Conservation (phyloP, 2,888 invertebrate genomes). For the Ophion obscuratus region DNA sequence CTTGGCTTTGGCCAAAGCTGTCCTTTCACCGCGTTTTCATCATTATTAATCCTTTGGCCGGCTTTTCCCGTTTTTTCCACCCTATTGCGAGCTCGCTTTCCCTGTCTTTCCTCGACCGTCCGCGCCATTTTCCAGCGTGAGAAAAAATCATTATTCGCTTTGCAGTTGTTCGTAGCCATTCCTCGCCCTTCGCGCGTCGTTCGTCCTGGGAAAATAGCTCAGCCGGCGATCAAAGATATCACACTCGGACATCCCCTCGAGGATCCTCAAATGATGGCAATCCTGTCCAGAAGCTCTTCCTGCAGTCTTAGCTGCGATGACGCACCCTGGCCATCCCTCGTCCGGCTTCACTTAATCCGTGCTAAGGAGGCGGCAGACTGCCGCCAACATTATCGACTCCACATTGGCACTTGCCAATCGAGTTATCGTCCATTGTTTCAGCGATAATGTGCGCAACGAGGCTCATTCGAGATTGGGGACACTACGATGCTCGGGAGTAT, state of each 20-base stretch:
- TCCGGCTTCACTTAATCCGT: neutral
- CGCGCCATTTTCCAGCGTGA: neutral
- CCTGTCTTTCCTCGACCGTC: neutral
- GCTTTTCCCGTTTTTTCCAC: conserved; percentile 48
- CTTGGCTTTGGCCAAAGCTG: conserved; percentile 72
- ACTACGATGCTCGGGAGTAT: neutral
- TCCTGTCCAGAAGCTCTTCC: too few relatives aligned
- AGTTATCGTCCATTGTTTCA: conserved; percentile 81
- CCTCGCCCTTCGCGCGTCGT: neutral
- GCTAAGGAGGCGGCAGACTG: conserved; percentile 73
- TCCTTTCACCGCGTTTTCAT: conserved; percentile 74
- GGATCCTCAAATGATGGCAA: too few relatives aligned
- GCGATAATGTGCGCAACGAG: conserved; percentile 67
- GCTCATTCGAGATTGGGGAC: neutral
- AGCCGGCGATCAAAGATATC: conserved; percentile 31
- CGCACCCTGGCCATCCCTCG: neutral
- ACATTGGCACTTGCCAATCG: conserved; percentile 78
- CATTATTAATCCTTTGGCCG: conserved; percentile 77
- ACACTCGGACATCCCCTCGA: neutral
- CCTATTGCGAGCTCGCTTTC: neutral
- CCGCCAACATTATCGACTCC: conserved; percentile 77
- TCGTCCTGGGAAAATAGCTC: conserved; percentile 12
- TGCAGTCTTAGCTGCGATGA: too few relatives aligned
- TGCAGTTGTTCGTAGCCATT: neutral
- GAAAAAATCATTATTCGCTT: conserved; percentile 42